phyloP scores from a whole-genome alignment of 2,113 vertebrate genomes.

The Lepisosteus osseus region DNA sequence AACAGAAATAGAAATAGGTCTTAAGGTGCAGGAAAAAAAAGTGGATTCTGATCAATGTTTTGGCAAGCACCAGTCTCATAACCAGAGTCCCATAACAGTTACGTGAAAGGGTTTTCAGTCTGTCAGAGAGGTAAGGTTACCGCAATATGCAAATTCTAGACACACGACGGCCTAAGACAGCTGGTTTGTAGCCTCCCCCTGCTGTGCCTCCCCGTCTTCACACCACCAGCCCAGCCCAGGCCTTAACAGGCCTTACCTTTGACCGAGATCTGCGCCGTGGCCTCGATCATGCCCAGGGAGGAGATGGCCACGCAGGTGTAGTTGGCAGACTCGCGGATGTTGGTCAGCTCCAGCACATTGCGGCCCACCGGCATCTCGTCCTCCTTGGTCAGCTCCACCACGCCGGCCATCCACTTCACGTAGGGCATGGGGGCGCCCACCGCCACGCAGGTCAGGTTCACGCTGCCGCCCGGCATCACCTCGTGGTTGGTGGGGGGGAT shows the following conservation, averaged over 20 bases:
- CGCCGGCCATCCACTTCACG: constrained; percentile 89
- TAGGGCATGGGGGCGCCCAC: constrained; percentile 96
- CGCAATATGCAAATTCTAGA: no score
- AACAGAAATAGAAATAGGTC: no score
- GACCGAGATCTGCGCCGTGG: constrained; percentile 88
- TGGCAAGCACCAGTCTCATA: no score
- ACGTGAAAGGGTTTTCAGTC: no score
- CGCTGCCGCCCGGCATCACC: constrained; percentile 93
- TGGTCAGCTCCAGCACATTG: constrained; percentile 88
- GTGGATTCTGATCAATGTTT: no score
- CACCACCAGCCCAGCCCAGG: not conserved
- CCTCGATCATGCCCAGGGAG: constrained; percentile 89
- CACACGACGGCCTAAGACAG: no score
- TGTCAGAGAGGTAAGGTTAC: no score
- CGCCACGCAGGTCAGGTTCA: constrained; percentile 95
- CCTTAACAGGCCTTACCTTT: constrained; percentile 74
- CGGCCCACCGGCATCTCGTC: constrained; percentile 91
- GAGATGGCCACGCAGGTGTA: constrained; percentile 96
- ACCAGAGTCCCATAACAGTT: no score
- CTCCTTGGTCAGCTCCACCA: constrained; percentile 84
- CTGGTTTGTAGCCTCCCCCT: no score
- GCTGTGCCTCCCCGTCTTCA: no score
- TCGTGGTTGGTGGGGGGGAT: constrained; percentile 94
- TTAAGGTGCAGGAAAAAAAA: no score
- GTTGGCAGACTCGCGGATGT: constrained; percentile 85